These are phyloP conservation scores for Aulostomus chinensis DNA, from an alignment of 2,797 vertebrate species.

Conservation along the genomic window DNA sequence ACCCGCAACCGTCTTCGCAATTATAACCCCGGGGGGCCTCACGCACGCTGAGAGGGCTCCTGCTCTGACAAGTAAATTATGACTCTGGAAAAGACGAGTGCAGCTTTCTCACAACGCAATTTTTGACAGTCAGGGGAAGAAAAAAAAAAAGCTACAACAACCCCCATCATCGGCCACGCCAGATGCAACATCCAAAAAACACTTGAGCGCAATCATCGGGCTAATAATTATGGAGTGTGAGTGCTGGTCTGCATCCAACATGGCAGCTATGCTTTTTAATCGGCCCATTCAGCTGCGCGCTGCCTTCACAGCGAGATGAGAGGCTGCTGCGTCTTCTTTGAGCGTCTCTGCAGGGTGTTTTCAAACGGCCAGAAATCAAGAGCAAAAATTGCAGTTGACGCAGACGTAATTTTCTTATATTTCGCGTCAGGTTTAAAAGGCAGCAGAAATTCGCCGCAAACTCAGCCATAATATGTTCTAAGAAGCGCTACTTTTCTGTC, in stretches of 20 bases:
- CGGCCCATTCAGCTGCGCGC: conserved; percentile 61
- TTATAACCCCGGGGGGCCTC: conserved; percentile 73
- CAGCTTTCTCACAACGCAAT: conserved; percentile 71
- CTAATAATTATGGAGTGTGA: conserved; percentile 76
- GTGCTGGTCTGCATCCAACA: conserved; percentile 66
- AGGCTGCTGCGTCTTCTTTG: conserved; percentile 67
- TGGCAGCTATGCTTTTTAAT: conserved; percentile 74
- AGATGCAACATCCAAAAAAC: conserved; percentile 71
- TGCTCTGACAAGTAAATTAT: conserved; percentile 83
- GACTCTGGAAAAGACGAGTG: conserved; percentile 75
- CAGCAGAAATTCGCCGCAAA: conserved; percentile 40
- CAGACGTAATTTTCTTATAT: conserved; percentile 57
- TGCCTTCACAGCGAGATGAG: conserved; percentile 64
- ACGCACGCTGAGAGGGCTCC: conserved; percentile 66
- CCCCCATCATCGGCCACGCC: conserved; percentile 65
- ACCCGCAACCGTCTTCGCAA: conserved; percentile 68
- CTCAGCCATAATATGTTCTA: conserved; percentile 26
- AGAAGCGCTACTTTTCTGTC: no score
- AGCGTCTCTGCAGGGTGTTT: conserved; percentile 62
- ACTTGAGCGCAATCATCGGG: conserved; percentile 72
- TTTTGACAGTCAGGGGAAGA: conserved; percentile 73
- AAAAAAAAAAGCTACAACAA: conserved; percentile 68
- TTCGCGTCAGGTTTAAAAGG: conserved; percentile 59
- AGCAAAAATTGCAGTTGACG: conserved; percentile 46
- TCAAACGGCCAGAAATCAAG: conserved; percentile 50